A percentile compares a stretch with the other conserved stretches of the same genome.
Evolutionary conservation across 2,797 vertebrate species (phyloP).

Genomic region (Cheirogaleus major): DNA sequence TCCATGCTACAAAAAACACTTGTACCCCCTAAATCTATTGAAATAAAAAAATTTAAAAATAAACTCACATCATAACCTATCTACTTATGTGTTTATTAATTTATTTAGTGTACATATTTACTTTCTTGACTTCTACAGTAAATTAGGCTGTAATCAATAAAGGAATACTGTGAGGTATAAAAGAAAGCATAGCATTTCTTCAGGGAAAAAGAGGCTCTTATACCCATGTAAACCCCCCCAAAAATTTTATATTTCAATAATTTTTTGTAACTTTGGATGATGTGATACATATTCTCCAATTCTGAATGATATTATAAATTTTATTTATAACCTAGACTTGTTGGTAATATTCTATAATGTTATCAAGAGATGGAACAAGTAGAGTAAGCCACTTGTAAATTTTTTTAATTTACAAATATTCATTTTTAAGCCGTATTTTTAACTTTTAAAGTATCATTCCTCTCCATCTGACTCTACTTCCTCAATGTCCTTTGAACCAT

Average conservation of each 20-base stretch:
- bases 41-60: background rate
- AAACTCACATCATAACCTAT: background rate
- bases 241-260: background rate
- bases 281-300: background rate
- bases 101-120: background rate
- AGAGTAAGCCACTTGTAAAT: background rate
- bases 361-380: background rate
- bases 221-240: background rate
- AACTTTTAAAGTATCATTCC: background rate
- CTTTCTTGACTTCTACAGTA: background rate
- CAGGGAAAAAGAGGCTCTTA: background rate
- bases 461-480: background rate
- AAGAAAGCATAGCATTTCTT: background rate
- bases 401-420: background rate
- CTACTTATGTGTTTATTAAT: background rate
- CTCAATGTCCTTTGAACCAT: background rate
- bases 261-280: background rate
- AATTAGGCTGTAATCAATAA: background rate
- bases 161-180: background rate
- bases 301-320: background rate
- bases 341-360: background rate
- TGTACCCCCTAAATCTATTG: background rate
- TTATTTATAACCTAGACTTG: background rate
- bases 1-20: background rate
- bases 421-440: conserved; percentile 19